Evolutionary conservation across 2,113 vertebrate genomes (phyloP).

Genomic region (Nannobrachium achirus): DNA sequence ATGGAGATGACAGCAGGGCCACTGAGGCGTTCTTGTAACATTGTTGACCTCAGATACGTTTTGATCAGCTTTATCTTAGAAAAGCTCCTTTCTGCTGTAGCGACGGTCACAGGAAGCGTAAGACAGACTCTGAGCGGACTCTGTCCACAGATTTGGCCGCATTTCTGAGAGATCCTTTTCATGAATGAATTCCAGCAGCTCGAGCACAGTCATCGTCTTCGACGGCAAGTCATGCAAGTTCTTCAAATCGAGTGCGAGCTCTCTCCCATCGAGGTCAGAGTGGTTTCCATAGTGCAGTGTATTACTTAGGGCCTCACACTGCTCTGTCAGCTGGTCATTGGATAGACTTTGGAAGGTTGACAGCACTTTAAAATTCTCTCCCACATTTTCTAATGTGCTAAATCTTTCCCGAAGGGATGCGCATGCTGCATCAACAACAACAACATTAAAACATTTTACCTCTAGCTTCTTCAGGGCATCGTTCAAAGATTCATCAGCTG

Average conservation of each 20-base stretch:
- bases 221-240: constrained; percentile 6
- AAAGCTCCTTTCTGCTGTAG: no score
- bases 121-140: no score
- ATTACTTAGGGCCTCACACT: no score
- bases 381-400: neutral
- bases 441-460: constrained; percentile 16
- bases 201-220: constrained; percentile 5
- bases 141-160: constrained; percentile 56
- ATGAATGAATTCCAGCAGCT: constrained; percentile 20
- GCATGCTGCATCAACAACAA: constrained; percentile 7
- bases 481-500: constrained; percentile 8
- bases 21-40: no score
- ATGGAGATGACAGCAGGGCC: no score
- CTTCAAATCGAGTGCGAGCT: neutral
- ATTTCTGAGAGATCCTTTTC: constrained; percentile 44
- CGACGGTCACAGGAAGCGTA: no score
- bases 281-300: no score
- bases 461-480: constrained; percentile 26
- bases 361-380: neutral
- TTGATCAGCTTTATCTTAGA: no score
- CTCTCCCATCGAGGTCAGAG: no score
- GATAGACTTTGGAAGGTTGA: constrained; percentile 6
- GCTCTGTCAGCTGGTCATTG: constrained; percentile 2
- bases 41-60: no score
- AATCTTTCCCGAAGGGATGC: neutral